A percentile compares a stretch with the other conserved stretches of the same genome.
These are phyloP conservation scores for Akabosia matsudoensis DNA, from an alignment of 1,140 invertebrate species.

Conservation along the genomic window DNA sequence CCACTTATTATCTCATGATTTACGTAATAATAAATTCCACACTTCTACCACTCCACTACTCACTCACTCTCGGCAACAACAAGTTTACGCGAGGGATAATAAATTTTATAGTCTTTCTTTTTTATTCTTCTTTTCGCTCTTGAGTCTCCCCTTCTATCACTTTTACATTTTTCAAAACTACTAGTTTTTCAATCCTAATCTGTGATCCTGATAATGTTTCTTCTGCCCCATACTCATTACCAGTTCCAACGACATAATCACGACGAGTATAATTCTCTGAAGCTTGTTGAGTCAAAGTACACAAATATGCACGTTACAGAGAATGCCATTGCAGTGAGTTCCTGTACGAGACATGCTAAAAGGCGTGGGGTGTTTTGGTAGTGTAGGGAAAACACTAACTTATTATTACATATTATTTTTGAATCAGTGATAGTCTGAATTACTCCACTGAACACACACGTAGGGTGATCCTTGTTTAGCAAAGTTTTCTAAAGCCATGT, in stretches of 20 bases:
- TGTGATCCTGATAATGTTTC: not conserved
- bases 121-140: not conserved
- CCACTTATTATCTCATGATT: slow-evolving; percentile 24
- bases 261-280: not conserved
- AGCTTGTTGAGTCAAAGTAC: not conserved
- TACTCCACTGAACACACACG: slow-evolving; percentile 15
- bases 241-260: not conserved
- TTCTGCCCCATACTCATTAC: not conserved
- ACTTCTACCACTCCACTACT: slow-evolving; percentile 8
- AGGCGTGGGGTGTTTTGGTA: not conserved
- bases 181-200: not conserved
- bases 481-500: not conserved
- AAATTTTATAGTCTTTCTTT: slow-evolving; percentile 10
- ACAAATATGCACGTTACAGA: not conserved
- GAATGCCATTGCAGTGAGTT: no score
- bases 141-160: not conserved
- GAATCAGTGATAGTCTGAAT: not conserved
- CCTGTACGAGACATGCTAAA: slow-evolving; percentile 5
- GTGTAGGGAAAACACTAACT: not conserved
- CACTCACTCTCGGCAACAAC: slow-evolving; percentile 13
- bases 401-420: no score
- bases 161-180: not conserved
- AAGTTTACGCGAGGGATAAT: slow-evolving; percentile 15
- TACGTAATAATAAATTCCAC: slow-evolving; percentile 25
- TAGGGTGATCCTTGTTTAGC: not conserved